Evolutionary conservation across 1,140 invertebrate species (phyloP), one percentile per base, ranked within the genome.

Genomic region (Cephus cinctus): DNA sequence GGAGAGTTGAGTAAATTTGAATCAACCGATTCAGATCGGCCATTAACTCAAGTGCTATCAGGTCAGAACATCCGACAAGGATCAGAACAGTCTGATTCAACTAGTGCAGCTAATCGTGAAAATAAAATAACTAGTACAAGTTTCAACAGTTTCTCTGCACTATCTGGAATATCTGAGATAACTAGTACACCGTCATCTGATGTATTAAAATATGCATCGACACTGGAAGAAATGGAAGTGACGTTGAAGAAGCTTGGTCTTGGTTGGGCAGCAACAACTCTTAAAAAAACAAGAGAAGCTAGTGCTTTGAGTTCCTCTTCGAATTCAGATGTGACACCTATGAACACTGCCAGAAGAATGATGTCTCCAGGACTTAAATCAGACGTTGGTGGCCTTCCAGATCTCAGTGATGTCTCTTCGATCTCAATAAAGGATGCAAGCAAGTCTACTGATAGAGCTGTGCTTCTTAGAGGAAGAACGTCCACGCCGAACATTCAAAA

Each of bases 261-360:
- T 63, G 79, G 77, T 2, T 87, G 84, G 84, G 83, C 83, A 4
- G 78, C 83, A 1, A 78, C 82, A 2, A 85, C 82, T 1, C 67
- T 86, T 21, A 83, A 82, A 47, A 86, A 85, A 67, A 86, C 83
- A 5, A 79, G 82, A 19, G 80, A 86, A 57, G 77, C 82, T 2
- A 75, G 82, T 45, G 83, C 82, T 9, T 72, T 84, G 5, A 81
- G 81, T 3, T 84, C 83, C 0, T 84, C 81, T 22, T 82, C 77
- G 0, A 79, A 75, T 43, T 80, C 83, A 0, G 73, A 77, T 16
- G 47, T 59, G 2, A 66, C 63, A 0, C 69, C 66, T 0, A 27
- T 65, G 5, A 69, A 65, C 31, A 62, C 61, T 1, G 59, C 43
- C 2, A 61, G 65, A 43, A 59, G 59, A 43, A 63, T 59, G 5